phyloP scores from a whole-genome alignment of 2,888 invertebrate genomes.

The Teleogryllus oceanicus region DNA sequence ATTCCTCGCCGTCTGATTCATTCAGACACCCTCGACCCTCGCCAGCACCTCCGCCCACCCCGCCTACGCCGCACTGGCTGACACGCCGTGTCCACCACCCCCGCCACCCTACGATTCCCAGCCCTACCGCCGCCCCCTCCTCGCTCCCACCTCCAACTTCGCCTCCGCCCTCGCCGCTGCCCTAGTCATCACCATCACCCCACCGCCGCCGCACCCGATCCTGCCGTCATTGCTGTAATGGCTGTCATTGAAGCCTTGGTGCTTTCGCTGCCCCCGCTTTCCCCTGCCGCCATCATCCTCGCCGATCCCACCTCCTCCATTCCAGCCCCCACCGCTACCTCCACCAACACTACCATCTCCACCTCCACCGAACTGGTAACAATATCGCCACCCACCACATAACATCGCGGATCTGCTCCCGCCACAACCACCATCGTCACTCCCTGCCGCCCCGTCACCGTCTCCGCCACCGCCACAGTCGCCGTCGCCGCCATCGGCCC shows the following conservation, averaged over 20 bases:
- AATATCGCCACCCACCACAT: not conserved
- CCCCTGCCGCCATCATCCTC: not conserved
- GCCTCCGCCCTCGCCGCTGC: not conserved
- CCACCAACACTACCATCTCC: not conserved
- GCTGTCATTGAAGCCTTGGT: not conserved
- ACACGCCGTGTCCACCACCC: not conserved
- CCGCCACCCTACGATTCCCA: not conserved
- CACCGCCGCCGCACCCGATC: not conserved
- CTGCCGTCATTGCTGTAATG: not conserved
- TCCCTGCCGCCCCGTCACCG: constrained; percentile 24
- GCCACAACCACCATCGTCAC: not conserved
- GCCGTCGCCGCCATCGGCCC: not conserved
- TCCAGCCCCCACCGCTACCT: not conserved
- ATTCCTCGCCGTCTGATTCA: not conserved
- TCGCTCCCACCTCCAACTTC: too few species aligned
- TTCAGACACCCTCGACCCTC: not conserved
- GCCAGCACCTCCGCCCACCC: not conserved
- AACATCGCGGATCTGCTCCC: constrained; percentile 21
- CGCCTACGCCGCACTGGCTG: not conserved
- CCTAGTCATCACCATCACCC: not conserved
- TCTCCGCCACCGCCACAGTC: constrained; percentile 21
- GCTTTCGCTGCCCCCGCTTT: not conserved
- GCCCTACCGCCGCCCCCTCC: not conserved
- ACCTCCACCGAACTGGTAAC: not conserved
- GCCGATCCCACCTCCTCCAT: too few species aligned